phyloP scores from a whole-genome alignment of 1,140 invertebrate species.

The Brachionus koreanus region DNA sequence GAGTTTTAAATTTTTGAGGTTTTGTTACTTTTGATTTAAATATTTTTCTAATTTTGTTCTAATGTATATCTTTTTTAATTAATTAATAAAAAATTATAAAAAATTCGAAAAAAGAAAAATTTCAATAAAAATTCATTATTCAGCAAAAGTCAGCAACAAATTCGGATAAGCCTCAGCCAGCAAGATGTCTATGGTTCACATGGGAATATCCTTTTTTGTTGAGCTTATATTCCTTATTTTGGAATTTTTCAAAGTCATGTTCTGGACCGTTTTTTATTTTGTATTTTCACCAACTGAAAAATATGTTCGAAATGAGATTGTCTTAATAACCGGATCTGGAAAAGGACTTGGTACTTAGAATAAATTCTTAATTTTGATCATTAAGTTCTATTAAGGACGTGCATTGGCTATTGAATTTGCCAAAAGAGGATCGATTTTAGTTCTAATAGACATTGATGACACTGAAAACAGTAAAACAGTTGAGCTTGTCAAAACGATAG shows the following conservation, averaged over 20 bases:
- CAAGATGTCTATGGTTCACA: conserved; percentile 39
- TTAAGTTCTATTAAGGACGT: conserved; percentile 62
- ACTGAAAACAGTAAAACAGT: conserved; percentile 73
- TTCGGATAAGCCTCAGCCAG: background rate
- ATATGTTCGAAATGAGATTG: conserved; percentile 43
- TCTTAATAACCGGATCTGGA: conserved; percentile 39
- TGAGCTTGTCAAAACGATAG: conserved; percentile 54
- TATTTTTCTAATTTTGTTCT: background rate
- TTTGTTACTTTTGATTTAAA: background rate
- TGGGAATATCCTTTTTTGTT: conserved; percentile 43
- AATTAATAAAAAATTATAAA: background rate
- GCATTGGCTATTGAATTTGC: conserved; percentile 74
- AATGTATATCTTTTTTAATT: background rate
- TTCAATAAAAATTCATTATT: background rate
- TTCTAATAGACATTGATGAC: conserved; percentile 89
- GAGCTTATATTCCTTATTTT: conserved; percentile 12
- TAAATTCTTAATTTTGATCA: background rate
- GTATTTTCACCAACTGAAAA: conserved; percentile 26
- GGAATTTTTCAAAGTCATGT: conserved; percentile 42
- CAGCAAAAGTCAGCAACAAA: background rate
- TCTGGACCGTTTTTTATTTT: conserved; percentile 42
- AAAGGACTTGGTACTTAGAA: background rate
- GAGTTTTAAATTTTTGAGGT: background rate
- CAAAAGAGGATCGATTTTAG: conserved; percentile 72
- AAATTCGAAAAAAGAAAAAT: background rate